phyloP scores from a whole-genome alignment of 30 jellyfish, hydroid and myxozoan species.

The Sanderia malayensis region DNA sequence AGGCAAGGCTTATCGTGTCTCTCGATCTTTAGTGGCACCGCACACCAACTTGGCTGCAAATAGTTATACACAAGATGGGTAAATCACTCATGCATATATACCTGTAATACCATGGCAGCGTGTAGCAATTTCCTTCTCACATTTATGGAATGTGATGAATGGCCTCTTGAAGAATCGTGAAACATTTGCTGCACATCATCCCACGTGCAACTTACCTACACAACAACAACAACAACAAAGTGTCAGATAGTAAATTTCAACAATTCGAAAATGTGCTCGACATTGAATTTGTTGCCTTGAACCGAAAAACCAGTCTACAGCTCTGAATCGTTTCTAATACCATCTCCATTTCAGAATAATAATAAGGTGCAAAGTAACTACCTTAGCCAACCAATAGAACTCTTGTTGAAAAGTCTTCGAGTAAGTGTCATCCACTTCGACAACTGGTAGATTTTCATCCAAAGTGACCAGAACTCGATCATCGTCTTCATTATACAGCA shows the following conservation, averaged over 20 bases:
- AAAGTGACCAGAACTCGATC: slow-evolving; percentile 87
- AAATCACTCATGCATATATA: too few relatives aligned
- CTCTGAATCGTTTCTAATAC: too few relatives aligned
- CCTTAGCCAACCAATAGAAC: slow-evolving; percentile 98
- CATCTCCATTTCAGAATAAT: too few relatives aligned
- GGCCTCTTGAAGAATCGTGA: slow-evolving; percentile 68
- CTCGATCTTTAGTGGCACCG: too few relatives aligned
- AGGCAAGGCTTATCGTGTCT: too few relatives aligned
- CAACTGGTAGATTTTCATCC: slow-evolving; percentile 96
- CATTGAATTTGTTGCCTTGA: too few relatives aligned
- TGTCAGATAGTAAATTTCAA: too few relatives aligned
- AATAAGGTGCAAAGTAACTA: slow-evolving; percentile 17
- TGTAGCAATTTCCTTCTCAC: slow-evolving; percentile 88
- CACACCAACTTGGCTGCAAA: too few relatives aligned
- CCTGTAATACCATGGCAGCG: slow-evolving; percentile 94
- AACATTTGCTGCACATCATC: slow-evolving; percentile 94
- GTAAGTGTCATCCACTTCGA: slow-evolving; percentile 90
- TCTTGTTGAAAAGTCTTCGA: slow-evolving; percentile 91
- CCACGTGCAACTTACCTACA: slow-evolving; percentile 94
- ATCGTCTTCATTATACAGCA: slow-evolving; percentile 85
- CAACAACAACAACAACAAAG: too few relatives aligned
- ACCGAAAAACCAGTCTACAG: too few relatives aligned
- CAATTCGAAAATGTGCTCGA: too few relatives aligned
- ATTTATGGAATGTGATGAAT: slow-evolving; percentile 83
- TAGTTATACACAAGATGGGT: too few relatives aligned